Base-by-base conservation (phyloP, 2,888 invertebrate species). In the Acleris cristana region DNA sequence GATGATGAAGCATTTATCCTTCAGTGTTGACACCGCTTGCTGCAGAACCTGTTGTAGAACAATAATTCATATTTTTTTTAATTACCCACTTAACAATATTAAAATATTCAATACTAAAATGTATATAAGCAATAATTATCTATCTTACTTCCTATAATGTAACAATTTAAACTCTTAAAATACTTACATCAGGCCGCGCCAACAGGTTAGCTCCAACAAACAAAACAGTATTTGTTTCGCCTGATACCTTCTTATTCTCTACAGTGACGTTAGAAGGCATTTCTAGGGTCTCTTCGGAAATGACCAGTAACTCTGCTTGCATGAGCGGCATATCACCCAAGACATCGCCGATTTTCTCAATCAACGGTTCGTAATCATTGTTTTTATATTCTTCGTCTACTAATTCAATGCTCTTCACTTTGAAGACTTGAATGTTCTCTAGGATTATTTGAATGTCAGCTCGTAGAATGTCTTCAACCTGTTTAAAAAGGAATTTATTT, bases 281-380 rank as follows among this genome's bases (percentile, higher is more conserved):
- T 54, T 93, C 87, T 16, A 90, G 73, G 1, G 93, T 78, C 1
- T 93, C 91, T 58, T 94, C 93, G 23, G 90, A 87, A 69, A 95
- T 79, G 0, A 96, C 83, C 60, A 93, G 86, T 0, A 95, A 87
- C 57, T 96, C 95, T 0, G 96, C 94, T 74, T 96, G 95, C 4
- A 96, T 93, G 14, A 96, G 80, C 0, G 96, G 96, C 49, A 96
- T 82, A 74, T 97, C 95, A 56, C 94, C 95, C 0, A 97, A 87
- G 0, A 94, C 86, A 2, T 95, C 93, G 10, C 89, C 84, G 7
- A 97, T 90, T 14, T 88, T 72, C 3, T 94, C 93, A 0, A 95
- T 87, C 0, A 95, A 73, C 0, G 94, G 92, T 65, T 88, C 78
- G 53, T 91, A 86, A 8, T 83, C 87, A 60, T 92, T 89, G 6